Conservation (phyloP, 2,113 vertebrate species). For the Cochlearius cochlearius region DNA sequence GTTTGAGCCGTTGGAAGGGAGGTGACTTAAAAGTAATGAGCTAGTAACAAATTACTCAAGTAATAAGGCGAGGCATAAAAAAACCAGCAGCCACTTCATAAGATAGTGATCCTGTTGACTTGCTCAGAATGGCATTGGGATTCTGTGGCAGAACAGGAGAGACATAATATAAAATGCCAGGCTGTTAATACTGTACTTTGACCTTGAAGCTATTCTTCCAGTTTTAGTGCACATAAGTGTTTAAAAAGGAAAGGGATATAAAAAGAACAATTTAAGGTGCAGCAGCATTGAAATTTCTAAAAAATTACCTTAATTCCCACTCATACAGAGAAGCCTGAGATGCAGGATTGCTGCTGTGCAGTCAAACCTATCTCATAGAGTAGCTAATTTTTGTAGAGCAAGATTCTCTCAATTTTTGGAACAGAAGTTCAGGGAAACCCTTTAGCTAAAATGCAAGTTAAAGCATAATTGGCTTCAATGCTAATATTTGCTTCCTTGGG, state of each 20-base stretch:
- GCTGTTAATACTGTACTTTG: background rate
- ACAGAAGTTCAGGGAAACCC: background rate
- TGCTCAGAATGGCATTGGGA: background rate
- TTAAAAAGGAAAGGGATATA: background rate
- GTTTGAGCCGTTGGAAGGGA: background rate
- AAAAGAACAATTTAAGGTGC: background rate
- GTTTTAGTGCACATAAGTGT: background rate
- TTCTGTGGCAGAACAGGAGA: background rate
- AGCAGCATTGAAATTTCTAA: background rate
- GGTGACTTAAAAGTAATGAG: background rate
- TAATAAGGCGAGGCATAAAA: background rate
- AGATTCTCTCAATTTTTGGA: background rate
- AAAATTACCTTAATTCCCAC: background rate
- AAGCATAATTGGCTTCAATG: background rate
- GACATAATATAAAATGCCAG: background rate
- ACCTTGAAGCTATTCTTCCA: background rate
- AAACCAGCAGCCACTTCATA: background rate
- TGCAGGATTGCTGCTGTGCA: background rate
- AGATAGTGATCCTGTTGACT: background rate
- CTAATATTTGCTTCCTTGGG: background rate
- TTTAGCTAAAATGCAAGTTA: background rate
- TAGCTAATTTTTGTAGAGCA: background rate
- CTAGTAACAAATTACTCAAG: background rate
- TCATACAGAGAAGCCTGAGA: background rate
- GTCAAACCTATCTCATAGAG: background rate